phyloP scores from a whole-genome alignment of 2,888 invertebrate genomes.

The Hylaea fasciaria region DNA sequence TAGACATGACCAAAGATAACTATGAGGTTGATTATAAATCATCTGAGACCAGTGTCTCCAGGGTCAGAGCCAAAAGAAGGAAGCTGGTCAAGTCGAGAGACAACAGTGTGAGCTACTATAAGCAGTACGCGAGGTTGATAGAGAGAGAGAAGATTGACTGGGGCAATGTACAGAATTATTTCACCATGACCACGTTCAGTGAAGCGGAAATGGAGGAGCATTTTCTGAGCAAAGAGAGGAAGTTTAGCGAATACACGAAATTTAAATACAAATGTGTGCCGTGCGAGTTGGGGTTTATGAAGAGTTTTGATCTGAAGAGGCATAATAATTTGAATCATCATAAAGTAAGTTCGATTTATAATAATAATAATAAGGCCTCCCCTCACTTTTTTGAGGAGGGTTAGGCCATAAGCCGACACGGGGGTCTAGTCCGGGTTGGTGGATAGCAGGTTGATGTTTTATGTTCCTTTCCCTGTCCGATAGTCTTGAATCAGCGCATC shows the following conservation, averaged over 20 bases:
- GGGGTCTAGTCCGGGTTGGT: no score
- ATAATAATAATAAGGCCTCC: no score
- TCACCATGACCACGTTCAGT: conserved; percentile 29
- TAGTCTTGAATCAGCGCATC: no score
- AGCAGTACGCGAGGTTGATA: conserved; percentile 26
- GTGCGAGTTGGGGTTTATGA: conserved; percentile 32
- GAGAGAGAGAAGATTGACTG: conserved; percentile 38
- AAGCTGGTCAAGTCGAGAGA: conserved; percentile 26
- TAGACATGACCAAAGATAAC: background rate
- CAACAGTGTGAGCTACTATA: conserved; percentile 29
- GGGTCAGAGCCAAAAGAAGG: conserved; percentile 16
- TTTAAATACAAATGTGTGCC: conserved; percentile 37
- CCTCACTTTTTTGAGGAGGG: no score
- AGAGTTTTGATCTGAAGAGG: conserved; percentile 28
- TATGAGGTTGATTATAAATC: background rate
- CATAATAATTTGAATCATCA: conserved; percentile 43
- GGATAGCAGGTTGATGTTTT: no score
- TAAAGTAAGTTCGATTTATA: conserved; percentile 35
- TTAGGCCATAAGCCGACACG: no score
- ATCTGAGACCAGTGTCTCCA: background rate
- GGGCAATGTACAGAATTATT: conserved; percentile 32
- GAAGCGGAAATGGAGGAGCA: conserved; percentile 37
- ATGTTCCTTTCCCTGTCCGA: no score
- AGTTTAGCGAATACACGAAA: conserved; percentile 27
- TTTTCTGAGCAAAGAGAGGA: conserved; percentile 41